phyloP scores from a whole-genome alignment of 2,113 vertebrate species.

The Nyctereutes procyonoides region DNA sequence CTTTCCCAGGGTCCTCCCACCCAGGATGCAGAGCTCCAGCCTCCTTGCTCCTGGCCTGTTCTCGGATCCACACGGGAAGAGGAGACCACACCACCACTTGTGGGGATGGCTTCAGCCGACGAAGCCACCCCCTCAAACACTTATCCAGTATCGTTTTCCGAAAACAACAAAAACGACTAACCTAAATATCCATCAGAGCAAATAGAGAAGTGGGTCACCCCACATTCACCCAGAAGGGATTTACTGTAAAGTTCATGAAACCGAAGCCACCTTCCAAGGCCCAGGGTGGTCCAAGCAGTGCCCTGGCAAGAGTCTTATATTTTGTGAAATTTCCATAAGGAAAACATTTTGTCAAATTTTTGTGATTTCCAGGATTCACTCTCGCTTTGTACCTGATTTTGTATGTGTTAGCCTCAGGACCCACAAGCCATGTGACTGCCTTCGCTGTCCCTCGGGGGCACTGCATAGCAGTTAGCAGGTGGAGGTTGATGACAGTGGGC shows the following conservation, averaged over 20 bases:
- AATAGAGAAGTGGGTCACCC: not conserved
- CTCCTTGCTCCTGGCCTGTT: not conserved
- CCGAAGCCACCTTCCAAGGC: not conserved
- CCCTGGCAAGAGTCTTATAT: not conserved
- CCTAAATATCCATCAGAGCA: not conserved
- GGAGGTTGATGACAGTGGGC: not conserved
- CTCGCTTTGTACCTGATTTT: not conserved
- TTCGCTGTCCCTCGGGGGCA: fast-evolving
- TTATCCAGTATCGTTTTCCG: not conserved
- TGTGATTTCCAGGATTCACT: not conserved
- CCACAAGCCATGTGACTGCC: not conserved
- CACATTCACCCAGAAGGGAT: not conserved
- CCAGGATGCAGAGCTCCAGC: too few species aligned
- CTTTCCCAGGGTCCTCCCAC: not conserved
- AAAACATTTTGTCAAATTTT: not conserved
- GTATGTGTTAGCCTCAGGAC: too few species aligned
- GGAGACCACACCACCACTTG: fast-evolving
- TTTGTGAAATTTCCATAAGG: not conserved
- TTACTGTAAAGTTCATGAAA: not conserved
- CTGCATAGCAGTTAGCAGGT: not conserved
- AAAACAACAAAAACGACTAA: not conserved
- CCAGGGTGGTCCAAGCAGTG: not conserved
- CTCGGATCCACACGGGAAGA: not conserved
- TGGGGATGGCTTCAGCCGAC: not conserved
- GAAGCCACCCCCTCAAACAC: too few species aligned